Evolutionary conservation across 1,140 invertebrate species (phyloP).

Genomic region (Eurosta solidaginis): DNA sequence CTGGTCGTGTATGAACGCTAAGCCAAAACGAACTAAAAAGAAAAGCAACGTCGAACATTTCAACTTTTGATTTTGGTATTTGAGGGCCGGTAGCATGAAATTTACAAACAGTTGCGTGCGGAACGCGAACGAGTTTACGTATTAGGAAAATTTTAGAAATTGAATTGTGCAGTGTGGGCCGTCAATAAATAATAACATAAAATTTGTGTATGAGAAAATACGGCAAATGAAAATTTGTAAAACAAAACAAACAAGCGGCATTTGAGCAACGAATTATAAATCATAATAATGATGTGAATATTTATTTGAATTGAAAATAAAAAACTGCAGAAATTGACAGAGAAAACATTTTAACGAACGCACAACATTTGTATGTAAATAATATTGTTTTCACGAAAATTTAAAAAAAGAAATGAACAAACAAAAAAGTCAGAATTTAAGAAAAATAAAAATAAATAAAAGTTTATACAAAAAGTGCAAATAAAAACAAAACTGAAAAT

Average conservation of each 20-base stretch:
- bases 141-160: background rate
- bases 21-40: background rate
- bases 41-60: background rate
- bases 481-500: background rate
- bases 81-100: slow-evolving; percentile 34
- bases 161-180: background rate
- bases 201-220: too few species aligned
- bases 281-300: too few species aligned
- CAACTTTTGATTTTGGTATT: slow-evolving; percentile 31
- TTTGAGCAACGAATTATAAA: background rate
- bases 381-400: too few species aligned
- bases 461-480: background rate
- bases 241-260: background rate
- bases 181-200: background rate
- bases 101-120: slow-evolving; percentile 44
- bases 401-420: background rate
- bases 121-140: slow-evolving; percentile 44
- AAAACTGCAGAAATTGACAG: too few species aligned
- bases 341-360: too few species aligned
- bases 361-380: too few species aligned
- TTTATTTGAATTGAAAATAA: too few species aligned
- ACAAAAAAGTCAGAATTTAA: background rate
- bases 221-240: background rate
- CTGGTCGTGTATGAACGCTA: too few species aligned
- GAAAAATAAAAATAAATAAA: background rate